Conservation (phyloP, 2,888 invertebrate genomes). For the Alsophila aescularia region DNA sequence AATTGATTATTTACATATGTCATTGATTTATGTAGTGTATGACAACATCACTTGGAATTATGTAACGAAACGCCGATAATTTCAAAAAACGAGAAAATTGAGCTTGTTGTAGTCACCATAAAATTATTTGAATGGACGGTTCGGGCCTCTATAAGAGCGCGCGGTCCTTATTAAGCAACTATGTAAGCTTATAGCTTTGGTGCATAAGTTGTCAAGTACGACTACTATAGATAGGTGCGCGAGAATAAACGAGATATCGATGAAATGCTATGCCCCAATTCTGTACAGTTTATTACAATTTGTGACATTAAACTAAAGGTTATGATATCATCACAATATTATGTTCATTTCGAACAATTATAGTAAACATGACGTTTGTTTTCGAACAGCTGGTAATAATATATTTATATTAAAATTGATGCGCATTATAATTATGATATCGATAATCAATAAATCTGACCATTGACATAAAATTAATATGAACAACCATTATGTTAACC, state of each 20-base stretch:
- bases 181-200: constrained; percentile 51
- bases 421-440: constrained; percentile 11
- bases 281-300: constrained; percentile 32
- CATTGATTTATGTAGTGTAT: constrained; percentile 11
- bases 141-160: constrained; percentile 23
- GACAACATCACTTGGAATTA: constrained; percentile 10
- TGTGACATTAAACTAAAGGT: constrained; percentile 31
- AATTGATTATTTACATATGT: constrained; percentile 10
- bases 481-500: constrained; percentile 11
- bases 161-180: constrained; percentile 48
- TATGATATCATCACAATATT: constrained; percentile 17
- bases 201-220: constrained; percentile 60
- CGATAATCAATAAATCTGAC: constrained; percentile 19
- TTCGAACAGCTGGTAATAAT: neutral
- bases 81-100: constrained; percentile 16
- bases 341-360: neutral
- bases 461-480: constrained; percentile 14
- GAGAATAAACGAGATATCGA: constrained; percentile 49
- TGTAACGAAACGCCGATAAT: constrained; percentile 6
- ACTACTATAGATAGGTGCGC: constrained; percentile 51
- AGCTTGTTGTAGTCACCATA: constrained; percentile 16
- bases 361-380: neutral
- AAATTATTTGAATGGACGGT: constrained; percentile 19
- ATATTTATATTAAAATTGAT: constrained; percentile 9
- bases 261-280: constrained; percentile 51